A percentile compares a stretch with the other conserved stretches of the same genome.
Evolutionary conservation across 1,140 invertebrate genomes (phyloP).

Genomic region (Hyles vespertilio): DNA sequence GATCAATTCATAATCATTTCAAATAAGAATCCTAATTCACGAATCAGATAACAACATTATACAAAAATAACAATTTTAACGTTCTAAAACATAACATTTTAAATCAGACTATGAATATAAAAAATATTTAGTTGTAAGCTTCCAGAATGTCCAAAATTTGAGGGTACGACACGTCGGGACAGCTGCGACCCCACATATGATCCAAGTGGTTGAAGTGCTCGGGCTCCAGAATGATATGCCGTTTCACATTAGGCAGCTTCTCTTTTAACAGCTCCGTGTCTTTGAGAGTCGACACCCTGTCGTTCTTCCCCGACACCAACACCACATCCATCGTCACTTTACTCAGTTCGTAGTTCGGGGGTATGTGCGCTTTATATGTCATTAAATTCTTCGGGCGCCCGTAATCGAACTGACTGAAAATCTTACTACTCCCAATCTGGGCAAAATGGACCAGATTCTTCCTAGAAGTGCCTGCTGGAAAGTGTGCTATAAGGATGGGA

Average conservation of each 20-base stretch:
- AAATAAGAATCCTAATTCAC: too few relatives aligned
- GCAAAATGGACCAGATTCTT: conserved; percentile 81
- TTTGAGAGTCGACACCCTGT: conserved; percentile 71
- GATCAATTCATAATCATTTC: too few relatives aligned
- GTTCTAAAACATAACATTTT: too few relatives aligned
- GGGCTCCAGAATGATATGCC: conserved; percentile 12
- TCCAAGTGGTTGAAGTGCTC: conserved; percentile 31
- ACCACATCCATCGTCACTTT: conserved; percentile 75
- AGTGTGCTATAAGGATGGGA: conserved; percentile 19
- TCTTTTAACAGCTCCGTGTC: conserved; percentile 72
- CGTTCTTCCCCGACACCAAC: conserved; percentile 77
- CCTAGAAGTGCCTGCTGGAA: conserved; percentile 67
- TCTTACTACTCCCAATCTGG: conserved; percentile 69
- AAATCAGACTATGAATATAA: too few relatives aligned
- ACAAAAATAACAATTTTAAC: too few relatives aligned
- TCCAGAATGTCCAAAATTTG: conserved; percentile 5
- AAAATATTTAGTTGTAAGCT: too few relatives aligned
- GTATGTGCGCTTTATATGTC: conserved; percentile 63
- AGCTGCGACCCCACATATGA: conserved; percentile 18
- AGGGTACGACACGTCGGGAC: conserved; percentile 13
- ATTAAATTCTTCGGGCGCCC: conserved; percentile 63
- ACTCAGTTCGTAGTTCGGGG: conserved; percentile 74
- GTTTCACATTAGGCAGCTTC: conserved; percentile 57
- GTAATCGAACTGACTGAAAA: conserved; percentile 61
- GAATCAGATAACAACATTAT: too few relatives aligned